Base-by-base conservation (phyloP, 2,113 vertebrate genomes). In the Scortum barcoo region DNA sequence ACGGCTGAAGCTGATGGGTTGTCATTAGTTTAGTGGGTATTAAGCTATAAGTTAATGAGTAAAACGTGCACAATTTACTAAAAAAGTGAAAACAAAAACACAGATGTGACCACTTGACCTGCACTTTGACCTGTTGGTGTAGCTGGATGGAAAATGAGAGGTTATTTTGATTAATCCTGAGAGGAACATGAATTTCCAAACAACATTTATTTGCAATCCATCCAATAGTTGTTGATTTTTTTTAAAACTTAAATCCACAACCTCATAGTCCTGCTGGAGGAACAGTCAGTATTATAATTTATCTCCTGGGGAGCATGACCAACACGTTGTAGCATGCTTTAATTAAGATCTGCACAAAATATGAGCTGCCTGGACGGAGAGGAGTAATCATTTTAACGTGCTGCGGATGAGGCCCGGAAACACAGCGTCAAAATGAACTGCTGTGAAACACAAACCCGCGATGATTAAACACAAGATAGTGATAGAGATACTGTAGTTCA, bases 401-500 rank as follows among this genome's bases (percentile, higher is more conserved):
- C 28, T 36, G 3, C 13, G 72, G 42, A 50, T 28, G 28, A 38
- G 46, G 72, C n/a, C 26, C 0, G 5, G 24, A 22, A 69, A 14
- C 13, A 65, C n/a, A 26, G 13, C 5, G 4, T 0, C 12, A 33
- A 54, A 57, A 38, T 28, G 1, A 83, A 44, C 63, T 12, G 70
- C 68, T 63, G 62, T 65, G 20, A 71, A 80, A 69, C 38, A n/a
- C 72, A 75, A 71, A 65, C 17, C 61, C 44, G 61, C 53, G 65
- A 56, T 38, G 77, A 87, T 80, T 33, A n/a, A 72, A 86, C 42
- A 77, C n/a, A 54, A 69, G 71, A 86, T 71, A 78, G 62, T 17
- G 76, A 84, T 72, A 72, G 40, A 81, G 83, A 82, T 75, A 77
- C 68, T 84, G 76, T 72, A 58, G 62, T 73, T 88, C 78, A 75